Base-by-base conservation (phyloP, 2,797 vertebrate species). In the Ambastaia sidthimunki region DNA sequence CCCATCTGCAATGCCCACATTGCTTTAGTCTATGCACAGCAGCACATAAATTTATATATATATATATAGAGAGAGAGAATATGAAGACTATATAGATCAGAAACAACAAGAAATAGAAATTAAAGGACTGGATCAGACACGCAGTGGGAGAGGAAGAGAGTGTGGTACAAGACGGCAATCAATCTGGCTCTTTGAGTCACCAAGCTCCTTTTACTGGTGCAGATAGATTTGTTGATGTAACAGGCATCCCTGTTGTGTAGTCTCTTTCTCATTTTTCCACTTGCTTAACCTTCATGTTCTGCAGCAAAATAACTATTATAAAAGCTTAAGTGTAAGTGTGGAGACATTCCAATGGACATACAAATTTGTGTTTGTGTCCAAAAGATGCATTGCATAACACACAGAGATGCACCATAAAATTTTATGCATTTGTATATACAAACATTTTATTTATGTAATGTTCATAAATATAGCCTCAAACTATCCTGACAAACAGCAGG, bases 371-470 rank as follows among this genome's bases (percentile, higher is more conserved):
- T 52, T 57, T 21, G 4, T 57, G 19, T 74, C 70, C 50, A 34
- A 83, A 62, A 78, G 80, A 85, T 80, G 23, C 81, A 85, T 62
- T 54, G 66, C 50, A 52, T 57, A 21, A 71, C 12, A 71, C 52
- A 16, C n/a, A n/a, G 55, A 52, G 31, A 41, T 71, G 41, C 76
- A 52, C 25, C 57, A 41, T 71, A 41, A 78, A 52, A 63, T 78
- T 3, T 63, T 16, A 41, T 69, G 54, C 6, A 60, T 68, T 57
- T 69, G 75, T 18, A 76, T 4, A 60, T 4, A 69, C 41, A 48
- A 21, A 77, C 23, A 21, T 60, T 60, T 54, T 18, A 47, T 60
- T 60, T 70, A 60, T 78, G 44, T 52, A 50, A 50, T 50, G 55
- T 78, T 71, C 28, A 71, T 50, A 71, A 71, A 62, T 71, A 78